Base-by-base conservation (phyloP, 92 coral and sea anemone genomes). In the Hydrozoanthus gracilis region DNA sequence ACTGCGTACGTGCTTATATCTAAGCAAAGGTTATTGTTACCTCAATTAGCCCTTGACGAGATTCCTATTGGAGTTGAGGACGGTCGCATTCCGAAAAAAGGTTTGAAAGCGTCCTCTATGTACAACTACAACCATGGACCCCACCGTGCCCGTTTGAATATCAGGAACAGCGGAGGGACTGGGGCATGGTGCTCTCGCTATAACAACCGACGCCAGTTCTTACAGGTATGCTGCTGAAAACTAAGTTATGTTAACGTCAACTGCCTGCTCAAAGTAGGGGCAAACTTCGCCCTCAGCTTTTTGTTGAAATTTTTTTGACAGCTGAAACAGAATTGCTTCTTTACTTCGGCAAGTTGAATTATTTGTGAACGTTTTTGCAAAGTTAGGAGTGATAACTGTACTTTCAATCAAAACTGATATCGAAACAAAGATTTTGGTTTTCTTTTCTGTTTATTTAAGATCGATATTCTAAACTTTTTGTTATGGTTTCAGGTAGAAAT, bases 181-280 rank as follows among this genome's bases (percentile, higher is more conserved):
- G 98, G 98, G 3, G 99, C 94, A 12, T 96, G 99, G 99, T 82
- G 91, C 7, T 76, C 98, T 3, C 87, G 93, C 16, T 94, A 92
- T 56, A 92, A 91, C 90, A 95, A 96, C 51, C 93, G 91, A 66
- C 84, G 82, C 71, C 99, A 96, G 86, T 96, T 94, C 93, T 75
- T 96, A 44, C 94, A 95, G 86, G 77, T 89, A n/a, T 60, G 74
- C 48, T 49, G 17, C 54, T 9, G 15, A 11, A 58, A 58, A 4
- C 12, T 4, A 11, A 58, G 12, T 8, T 14, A 8, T 58, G 13
- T 11, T 58, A 16, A 8, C 15, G 64, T 4, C 15, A 8, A 58
- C 4, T 3, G 15, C 44, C 39, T 27, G 39, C 39, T 27, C 39
- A 27, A 27, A 27, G 39, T 27, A 27, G 2, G 39, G 39, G 39